Base-by-base conservation (phyloP, 2,888 invertebrate species). In the Netelia fuscicornis region DNA sequence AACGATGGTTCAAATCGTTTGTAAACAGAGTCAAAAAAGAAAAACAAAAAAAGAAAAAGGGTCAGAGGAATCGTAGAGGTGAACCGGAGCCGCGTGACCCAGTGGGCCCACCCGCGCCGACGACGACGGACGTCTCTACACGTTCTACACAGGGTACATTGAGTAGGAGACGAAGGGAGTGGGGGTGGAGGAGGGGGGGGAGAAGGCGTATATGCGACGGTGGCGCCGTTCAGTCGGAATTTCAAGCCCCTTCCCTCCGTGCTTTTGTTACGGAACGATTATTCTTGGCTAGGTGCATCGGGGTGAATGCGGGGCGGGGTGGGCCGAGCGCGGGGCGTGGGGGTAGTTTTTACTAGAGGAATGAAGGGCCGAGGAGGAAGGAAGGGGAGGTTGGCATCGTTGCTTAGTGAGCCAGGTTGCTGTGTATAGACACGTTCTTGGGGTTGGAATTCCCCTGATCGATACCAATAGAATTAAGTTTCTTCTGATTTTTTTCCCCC, bases 1-100 rank as follows among this genome's bases (percentile, higher is more conserved):
- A 1, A 37, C 6, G 37, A 37, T 8, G 37, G 8, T 37, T 48
- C 3, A 13, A 48, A 13, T 48, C 13, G 48, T 48, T 48, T 48
- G 13, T 48, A 48, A 48, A 48, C 13, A 48, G 2, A 48, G 13
- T 13, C 8, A 48, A 48, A 48, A 48, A 37, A 37, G 37, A 37
- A 37, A 37, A 52, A 1, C 1, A 52, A 11, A 8, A 20, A 20
- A 20, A 20, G 48, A 62, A 68, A 54, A 68, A 62, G 54, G 6
- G 54, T 17, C 20, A n/a, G 30, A 64, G 71, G n/a, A 23, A 37
- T 91, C 91, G 91, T 90, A 91, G 89, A 90, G 91, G 89, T 89
- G 90, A 92, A 92, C 92, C 93, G 92, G 92, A 93, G 92, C 92
- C 91, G 85, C 56, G 91, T 93, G 93, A 93, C 93, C 93, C 90